A percentile compares a stretch with the other conserved stretches of the same genome.
Evolutionary conservation across 2,797 vertebrate species (phyloP).

Genomic region (Lutjanus argentimaculatus): DNA sequence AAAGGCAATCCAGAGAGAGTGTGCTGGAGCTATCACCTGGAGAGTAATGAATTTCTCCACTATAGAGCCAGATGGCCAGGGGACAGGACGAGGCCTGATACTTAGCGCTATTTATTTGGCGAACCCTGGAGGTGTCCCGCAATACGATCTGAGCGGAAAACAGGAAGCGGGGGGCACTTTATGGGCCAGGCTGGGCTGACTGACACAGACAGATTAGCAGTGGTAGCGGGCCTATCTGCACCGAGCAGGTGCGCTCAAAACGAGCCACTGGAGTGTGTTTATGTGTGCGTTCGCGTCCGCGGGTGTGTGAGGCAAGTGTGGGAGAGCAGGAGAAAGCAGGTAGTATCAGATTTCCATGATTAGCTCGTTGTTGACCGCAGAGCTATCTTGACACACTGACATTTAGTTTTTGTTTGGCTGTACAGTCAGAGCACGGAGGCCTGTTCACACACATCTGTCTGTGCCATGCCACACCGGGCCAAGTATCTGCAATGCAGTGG

Average conservation of each 20-base stretch:
- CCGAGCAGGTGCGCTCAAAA: slow-evolving; percentile 58
- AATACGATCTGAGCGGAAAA: slow-evolving; percentile 35
- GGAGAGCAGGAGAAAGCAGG: neutral
- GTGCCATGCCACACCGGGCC: slow-evolving; percentile 52
- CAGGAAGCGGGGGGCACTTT: slow-evolving; percentile 15
- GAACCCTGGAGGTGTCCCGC: slow-evolving; percentile 41
- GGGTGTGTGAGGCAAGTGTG: neutral
- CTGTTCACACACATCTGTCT: slow-evolving; percentile 57
- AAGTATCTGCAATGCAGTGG: slow-evolving; percentile 85
- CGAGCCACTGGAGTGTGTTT: slow-evolving; percentile 30
- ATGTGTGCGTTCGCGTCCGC: slow-evolving; percentile 4
- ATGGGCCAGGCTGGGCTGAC: slow-evolving; percentile 41
- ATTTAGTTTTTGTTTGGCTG: slow-evolving; percentile 55
- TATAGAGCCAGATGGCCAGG: slow-evolving; percentile 66
- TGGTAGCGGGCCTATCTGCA: slow-evolving; percentile 54
- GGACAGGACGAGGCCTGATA: slow-evolving; percentile 58
- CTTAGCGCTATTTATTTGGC: slow-evolving; percentile 65
- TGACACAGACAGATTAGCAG: slow-evolving; percentile 61
- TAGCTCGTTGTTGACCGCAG: slow-evolving; percentile 37
- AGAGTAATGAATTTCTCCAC: slow-evolving; percentile 75
- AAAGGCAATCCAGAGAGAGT: slow-evolving; percentile 56
- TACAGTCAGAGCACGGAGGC: slow-evolving; percentile 27
- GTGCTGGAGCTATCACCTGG: slow-evolving; percentile 67
- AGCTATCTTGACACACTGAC: slow-evolving; percentile 58
- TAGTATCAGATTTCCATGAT: slow-evolving; percentile 55